phyloP scores from a whole-genome alignment of 2,888 invertebrate species.

The Augochlorella aurata region DNA sequence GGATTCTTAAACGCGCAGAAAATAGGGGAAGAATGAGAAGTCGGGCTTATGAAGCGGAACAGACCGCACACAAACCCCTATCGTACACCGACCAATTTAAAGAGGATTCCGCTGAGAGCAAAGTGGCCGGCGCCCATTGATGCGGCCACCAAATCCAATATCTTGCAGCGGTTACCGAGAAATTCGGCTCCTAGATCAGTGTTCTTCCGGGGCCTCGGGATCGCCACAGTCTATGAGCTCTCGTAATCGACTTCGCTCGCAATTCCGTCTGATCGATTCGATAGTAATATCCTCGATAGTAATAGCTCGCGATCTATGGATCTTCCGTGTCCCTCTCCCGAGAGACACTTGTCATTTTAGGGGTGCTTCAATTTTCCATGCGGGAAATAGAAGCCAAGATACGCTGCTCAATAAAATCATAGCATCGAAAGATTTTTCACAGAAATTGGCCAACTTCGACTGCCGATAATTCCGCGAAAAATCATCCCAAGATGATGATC shows the following conservation, averaged over 20 bases:
- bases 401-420: no score
- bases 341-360: no score
- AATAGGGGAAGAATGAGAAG: slow-evolving; percentile 18
- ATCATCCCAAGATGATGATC: no score
- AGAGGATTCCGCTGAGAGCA: slow-evolving; percentile 38
- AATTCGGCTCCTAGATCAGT: slow-evolving; percentile 34
- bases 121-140: slow-evolving; percentile 45
- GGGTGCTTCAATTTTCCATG: no score
- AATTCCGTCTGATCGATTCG: slow-evolving; percentile 4
- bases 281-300: background rate
- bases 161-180: slow-evolving; percentile 46
- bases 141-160: slow-evolving; percentile 44
- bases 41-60: slow-evolving; percentile 27
- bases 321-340: no score
- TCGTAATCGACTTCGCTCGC: slow-evolving; percentile 23
- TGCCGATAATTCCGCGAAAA: no score
- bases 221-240: background rate
- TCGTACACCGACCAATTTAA: slow-evolving; percentile 41
- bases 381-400: no score
- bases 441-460: no score
- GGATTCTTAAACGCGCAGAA: slow-evolving; percentile 7
- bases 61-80: slow-evolving; percentile 22
- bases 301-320: no score
- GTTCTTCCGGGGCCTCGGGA: slow-evolving; percentile 4
- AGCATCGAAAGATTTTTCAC: no score